A percentile compares a stretch with the other conserved stretches of the same genome.
phyloP scores from a whole-genome alignment of 2,888 invertebrate genomes.

The Dryocosmus kuriphilus region DNA sequence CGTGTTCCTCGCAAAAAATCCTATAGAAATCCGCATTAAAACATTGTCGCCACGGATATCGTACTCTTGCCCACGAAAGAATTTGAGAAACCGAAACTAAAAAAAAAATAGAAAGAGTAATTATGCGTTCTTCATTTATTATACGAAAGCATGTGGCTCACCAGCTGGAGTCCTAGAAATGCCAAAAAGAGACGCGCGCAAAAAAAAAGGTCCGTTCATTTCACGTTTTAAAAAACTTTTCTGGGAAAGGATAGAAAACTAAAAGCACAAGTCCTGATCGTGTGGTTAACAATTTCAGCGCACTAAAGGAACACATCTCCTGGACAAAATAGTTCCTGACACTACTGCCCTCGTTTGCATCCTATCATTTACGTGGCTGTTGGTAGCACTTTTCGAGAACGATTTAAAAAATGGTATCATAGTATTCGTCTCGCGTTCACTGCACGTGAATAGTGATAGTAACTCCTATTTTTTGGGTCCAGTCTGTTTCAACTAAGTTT shows the following conservation, averaged over 20 bases:
- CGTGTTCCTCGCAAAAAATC: too few species aligned
- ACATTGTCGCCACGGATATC: too few species aligned
- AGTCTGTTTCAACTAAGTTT: background rate
- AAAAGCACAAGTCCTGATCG: slow-evolving; percentile 39
- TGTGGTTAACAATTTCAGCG: slow-evolving; percentile 7
- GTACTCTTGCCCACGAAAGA: too few species aligned
- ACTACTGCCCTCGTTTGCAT: slow-evolving; percentile 27
- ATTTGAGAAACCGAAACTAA: slow-evolving; percentile 34
- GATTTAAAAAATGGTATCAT: background rate
- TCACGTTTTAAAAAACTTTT: slow-evolving; percentile 6
- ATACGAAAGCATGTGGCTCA: slow-evolving; percentile 64
- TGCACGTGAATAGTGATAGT: background rate
- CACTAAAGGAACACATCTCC: slow-evolving; percentile 46
- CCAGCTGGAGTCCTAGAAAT: slow-evolving; percentile 53
- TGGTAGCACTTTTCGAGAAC: background rate
- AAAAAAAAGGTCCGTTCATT: slow-evolving; percentile 17
- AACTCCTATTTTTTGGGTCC: background rate
- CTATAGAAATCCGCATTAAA: too few species aligned
- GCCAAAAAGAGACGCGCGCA: slow-evolving; percentile 41
- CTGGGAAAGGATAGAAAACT: slow-evolving; percentile 29
- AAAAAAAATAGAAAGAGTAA: slow-evolving; percentile 61
- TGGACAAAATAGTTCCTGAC: background rate
- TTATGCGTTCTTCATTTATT: slow-evolving; percentile 73
- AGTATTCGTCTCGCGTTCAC: background rate
- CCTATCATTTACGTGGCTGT: slow-evolving; percentile 16